Percentiles rank a stretch among this genome's conserved stretches.
Conservation (phyloP, 2,113 vertebrate genomes). For the Zosterops lateralis region DNA sequence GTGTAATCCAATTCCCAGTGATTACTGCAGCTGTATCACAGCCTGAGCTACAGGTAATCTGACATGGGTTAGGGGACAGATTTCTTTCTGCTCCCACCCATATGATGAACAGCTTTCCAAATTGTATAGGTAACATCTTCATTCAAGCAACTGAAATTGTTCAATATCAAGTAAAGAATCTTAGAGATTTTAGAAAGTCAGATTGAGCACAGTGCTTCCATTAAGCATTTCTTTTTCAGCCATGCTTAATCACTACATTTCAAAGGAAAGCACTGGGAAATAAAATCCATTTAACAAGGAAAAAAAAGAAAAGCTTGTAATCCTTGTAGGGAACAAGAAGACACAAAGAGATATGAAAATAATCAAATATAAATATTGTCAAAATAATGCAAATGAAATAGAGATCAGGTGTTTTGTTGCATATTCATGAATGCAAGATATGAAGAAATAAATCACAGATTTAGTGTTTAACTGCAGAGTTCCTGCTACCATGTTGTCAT, state of each 20-base stretch:
- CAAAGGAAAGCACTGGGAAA: slow-evolving; percentile 4
- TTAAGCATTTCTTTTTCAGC: background rate
- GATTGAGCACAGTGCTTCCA: background rate
- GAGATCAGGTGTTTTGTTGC: background rate
- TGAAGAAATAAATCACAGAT: background rate
- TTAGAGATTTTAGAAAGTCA: background rate
- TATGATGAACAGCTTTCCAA: background rate
- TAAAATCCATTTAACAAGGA: background rate
- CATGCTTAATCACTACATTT: background rate
- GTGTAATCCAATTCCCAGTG: background rate
- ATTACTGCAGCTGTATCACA: background rate
- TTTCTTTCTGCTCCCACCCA: background rate
- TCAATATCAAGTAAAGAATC: background rate
- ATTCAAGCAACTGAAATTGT: background rate
- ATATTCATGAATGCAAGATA: background rate
- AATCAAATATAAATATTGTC: background rate
- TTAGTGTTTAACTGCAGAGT: background rate
- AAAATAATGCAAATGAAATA: background rate
- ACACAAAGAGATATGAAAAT: background rate
- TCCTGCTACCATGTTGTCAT: background rate
- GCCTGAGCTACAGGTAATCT: background rate
- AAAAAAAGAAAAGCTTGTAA: background rate
- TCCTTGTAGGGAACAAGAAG: background rate
- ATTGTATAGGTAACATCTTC: background rate
- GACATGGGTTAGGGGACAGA: rapidly evolving